Base-by-base conservation (phyloP, 1,140 invertebrate species). In the silkworm (Bombyx mori) region DNA sequence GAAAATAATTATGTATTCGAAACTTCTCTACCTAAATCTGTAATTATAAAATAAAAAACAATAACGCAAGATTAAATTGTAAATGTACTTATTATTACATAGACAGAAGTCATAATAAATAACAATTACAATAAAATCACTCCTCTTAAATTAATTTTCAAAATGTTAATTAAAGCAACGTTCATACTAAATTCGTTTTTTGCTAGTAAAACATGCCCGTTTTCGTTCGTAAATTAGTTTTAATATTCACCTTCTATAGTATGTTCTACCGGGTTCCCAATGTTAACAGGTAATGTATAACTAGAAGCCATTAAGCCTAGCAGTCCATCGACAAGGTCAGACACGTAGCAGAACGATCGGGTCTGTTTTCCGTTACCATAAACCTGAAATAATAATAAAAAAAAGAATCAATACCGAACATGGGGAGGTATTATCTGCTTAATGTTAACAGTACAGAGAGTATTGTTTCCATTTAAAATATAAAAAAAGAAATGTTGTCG, bases 191-290 rank as follows among this genome's bases (percentile, higher is more conserved):
- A 18, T 18, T 18, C 12, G 12, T 18, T 18, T 18, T 18, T 18
- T 18, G 12, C 12, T 18, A 18, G 12, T 18, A 18, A 18, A 18
- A 18, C 12, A 18, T 18, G 12, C 12, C 12, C 12, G 12, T 18
- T 18, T 18, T 18, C 12, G 12, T 18, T 18, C 12, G 26, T 35
- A 35, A 35, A 35, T 5, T 5, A 35, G 26, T 35, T 35, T 35
- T 35, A 35, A 35, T 35, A 35, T 58, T 61, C 89, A 95, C 94
- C 94, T 90, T 94, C 92, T 69, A 99, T 99, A 1, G 96, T 96
- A 82, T 99, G 95, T 88, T 99, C 99, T 43, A 97, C 96, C 1
- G 99, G 98, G 90, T 99, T 99, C 42, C 99, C 99, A 57, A 99
- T 87, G 89, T 99, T 99, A 0, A 99, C 92, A 22, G 99, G 98